phyloP scores from a whole-genome alignment of 2,797 vertebrate genomes.

The Chelidonichthys spinosus region DNA sequence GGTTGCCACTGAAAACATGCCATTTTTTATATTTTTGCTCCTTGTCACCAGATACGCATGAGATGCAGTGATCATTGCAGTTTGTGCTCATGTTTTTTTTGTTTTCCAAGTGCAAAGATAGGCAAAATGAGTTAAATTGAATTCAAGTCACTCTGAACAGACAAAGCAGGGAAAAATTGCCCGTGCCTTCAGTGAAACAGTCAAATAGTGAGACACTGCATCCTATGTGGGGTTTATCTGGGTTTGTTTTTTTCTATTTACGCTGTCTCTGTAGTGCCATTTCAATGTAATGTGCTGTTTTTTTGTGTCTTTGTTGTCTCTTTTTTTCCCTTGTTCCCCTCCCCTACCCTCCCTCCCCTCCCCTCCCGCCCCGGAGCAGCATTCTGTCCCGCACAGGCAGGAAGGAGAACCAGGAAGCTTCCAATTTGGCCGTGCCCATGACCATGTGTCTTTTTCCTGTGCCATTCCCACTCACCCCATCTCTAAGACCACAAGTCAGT shows the following conservation, averaged over 20 bases:
- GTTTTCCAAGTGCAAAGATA: conserved; percentile 72
- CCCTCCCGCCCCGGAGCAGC: conserved; percentile 99
- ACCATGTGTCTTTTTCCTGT: conserved; percentile 99
- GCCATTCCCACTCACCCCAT: conserved; percentile 99
- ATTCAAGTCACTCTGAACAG: conserved; percentile 78
- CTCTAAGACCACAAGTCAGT: conserved; percentile 99
- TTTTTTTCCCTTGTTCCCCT: conserved; percentile 97
- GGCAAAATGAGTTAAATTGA: conserved; percentile 71
- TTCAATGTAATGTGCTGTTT: conserved; percentile 99
- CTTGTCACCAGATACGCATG: conserved; percentile 99
- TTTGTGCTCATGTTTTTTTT: conserved; percentile 82
- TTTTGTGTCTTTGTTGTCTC: conserved; percentile 99
- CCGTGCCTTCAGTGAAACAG: conserved; percentile 81
- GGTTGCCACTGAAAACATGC: conserved; percentile 99
- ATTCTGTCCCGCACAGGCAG: conserved; percentile 99
- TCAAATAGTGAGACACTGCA: conserved; percentile 91
- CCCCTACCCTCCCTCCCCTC: conserved; percentile 89
- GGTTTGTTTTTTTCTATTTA: conserved; percentile 99
- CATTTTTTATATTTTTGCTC: conserved; percentile 99
- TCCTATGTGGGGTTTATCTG: conserved; percentile 99
- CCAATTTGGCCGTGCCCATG: conserved; percentile 99
- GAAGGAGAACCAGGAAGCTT: conserved; percentile 99
- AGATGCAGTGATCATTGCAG: conserved; percentile 98
- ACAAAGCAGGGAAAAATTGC: conserved; percentile 79
- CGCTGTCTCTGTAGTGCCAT: conserved; percentile 99